Evolutionary conservation across 2,113 vertebrate species (phyloP), one percentile per base, ranked within the genome.

Genomic region (Rhabdornis inornatus): DNA sequence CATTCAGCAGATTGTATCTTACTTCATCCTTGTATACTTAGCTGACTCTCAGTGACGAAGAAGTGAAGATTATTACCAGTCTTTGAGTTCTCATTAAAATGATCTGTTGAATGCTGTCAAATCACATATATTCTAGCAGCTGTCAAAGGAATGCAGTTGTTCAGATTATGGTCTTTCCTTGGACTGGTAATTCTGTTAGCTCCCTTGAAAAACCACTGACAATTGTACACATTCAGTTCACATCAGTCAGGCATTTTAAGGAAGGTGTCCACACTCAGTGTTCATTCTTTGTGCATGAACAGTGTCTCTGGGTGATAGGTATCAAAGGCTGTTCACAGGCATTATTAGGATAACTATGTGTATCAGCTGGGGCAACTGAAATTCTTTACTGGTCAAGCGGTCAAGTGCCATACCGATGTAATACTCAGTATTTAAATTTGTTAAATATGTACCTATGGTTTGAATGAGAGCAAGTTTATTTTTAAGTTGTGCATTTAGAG

Each of bases 21-120:
- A 9, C 45, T 74, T 72, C 30, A 69, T 87, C n/a, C 39, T 61
- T 0, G 0, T n/a, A 78, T 15, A 13, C 14, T 45, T 56, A 45
- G 7, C 19, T 71, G 19, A 35, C 40, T 57, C 14, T n/a, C 14
- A 30, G 2, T 25, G 14, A 61, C 19, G 39, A 71, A 68, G 53
- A 75, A 71, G 37, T 56, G 11, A 94, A 83, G 56, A 44, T 16
- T 61, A 9, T 76, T 44, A 52, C 11, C 15, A 27, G 0, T 64
- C 28, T 45, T 69, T 55, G 24, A 7, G 7, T 40, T 76, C 15
- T 76, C 61, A 49, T 40, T 60, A 82, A 65, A 81, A 82, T 30
- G 21, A 85, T 39, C 23, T 69, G 11, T 52, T 55, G 37, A 61
- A 65, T 28, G 7, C 7, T 44, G 27, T 59, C 25, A 69, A 86